Conservation (phyloP, 1,140 invertebrate genomes). For the Battus philenor region DNA sequence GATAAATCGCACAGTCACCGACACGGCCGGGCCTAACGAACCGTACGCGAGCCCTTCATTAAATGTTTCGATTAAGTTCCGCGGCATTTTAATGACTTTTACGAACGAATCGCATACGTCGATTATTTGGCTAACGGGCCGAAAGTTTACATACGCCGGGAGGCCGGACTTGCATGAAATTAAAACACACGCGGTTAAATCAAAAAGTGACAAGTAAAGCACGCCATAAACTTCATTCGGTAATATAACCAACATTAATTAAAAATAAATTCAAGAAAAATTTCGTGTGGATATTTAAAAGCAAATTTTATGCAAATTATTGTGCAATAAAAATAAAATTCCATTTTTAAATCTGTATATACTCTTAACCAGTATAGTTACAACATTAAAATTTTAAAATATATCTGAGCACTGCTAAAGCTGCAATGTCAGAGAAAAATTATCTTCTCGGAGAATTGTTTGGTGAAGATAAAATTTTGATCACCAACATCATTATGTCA, state of each 20-base stretch:
- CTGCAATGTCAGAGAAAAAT: too few species aligned
- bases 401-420: too few species aligned
- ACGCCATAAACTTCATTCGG: conserved; percentile 6
- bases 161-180: neutral
- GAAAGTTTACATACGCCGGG: conserved; percentile 23
- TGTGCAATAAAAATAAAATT: too few species aligned
- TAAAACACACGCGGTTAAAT: conserved; percentile 6
- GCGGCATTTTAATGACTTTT: conserved; percentile 57
- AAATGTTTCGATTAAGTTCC: conserved; percentile 51
- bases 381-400: too few species aligned
- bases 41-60: conserved; percentile 42
- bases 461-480: too few species aligned
- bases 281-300: neutral
- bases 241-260: neutral
- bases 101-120: conserved; percentile 48
- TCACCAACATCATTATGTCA: too few species aligned
- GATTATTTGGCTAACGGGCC: conserved; percentile 39
- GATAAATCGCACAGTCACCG: conserved; percentile 38
- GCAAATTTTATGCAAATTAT: too few species aligned
- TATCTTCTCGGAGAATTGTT: too few species aligned
- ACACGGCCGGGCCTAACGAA: conserved; percentile 43
- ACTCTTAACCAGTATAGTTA: too few species aligned
- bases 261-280: neutral
- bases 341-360: too few species aligned
- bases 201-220: neutral